Base-by-base conservation (phyloP, 64 coral and sea anemone genomes). In the Montipora capricornis region DNA sequence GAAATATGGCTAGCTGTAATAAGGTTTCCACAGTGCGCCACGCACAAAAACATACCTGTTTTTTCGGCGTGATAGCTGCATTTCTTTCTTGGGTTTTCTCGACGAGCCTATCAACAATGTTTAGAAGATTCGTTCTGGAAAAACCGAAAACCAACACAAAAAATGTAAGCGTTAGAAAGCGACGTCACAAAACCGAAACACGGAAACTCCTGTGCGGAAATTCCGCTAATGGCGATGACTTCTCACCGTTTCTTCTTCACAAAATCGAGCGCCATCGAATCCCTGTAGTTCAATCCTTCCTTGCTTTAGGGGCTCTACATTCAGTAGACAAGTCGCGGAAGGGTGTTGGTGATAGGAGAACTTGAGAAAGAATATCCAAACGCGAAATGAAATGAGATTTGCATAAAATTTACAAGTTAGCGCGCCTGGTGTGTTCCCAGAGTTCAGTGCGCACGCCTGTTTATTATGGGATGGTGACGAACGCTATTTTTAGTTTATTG, bases 161-260 rank as follows among this genome's bases (percentile, higher is more conserved):
- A 78, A 22, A 61, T 71, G 66, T 53, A 81, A 66, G 70, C 80
- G 55, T 85, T 86, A 55, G 83, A 80, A 86, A 85, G 84, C 92
- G 92, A 93, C 92, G 92, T 93, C 92, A 93, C 92, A 88, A 93
- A 93, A 93, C 75, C 57, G 92, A 93, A 88, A 93, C 92, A 88
- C 92, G 92, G 92, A 93, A 93, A 93, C 92, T 93, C 73, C 53
- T 5, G 48, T 88, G 84, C 85, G 92, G 85, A 93, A 80, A 80
- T 19, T 88, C 24, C 77, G 49, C 45, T 8, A 61, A 5, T n/a
- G 46, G 49, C n/a, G 20, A 81, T 78, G 16, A 88, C 66, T 86
- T 71, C 92, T 68, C 12, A 93, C 92, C 92, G 92, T 76, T 93
- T 93, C 92, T 93, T 93, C 44, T 10, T 73, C 15, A 84, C 52